Conservation (phyloP, 1,140 invertebrate genomes). For the Gryllus bimaculatus region DNA sequence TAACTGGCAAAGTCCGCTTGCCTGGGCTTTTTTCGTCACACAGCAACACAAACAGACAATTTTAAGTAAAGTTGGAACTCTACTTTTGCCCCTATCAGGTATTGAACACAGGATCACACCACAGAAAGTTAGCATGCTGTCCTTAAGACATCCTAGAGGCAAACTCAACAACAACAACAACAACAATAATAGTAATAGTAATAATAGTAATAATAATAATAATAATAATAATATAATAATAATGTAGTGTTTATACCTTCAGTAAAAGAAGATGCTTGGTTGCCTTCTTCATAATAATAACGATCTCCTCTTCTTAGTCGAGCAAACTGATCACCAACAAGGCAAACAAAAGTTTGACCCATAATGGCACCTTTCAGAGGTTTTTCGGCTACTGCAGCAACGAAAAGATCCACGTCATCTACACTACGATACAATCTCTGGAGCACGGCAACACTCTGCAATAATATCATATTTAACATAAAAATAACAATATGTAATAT, state of each 20-base stretch:
- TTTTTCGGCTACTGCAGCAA: slow-evolving; percentile 47
- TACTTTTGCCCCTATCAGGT: too few species aligned
- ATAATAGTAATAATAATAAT: too few species aligned
- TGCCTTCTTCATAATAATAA: slow-evolving; percentile 45
- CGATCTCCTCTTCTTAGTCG: slow-evolving; percentile 40
- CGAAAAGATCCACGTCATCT: slow-evolving; percentile 55
- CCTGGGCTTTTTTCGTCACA: too few species aligned
- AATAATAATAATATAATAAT: not conserved
- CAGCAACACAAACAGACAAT: too few species aligned
- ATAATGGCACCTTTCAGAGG: slow-evolving; percentile 39
- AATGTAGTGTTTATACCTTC: slow-evolving; percentile 28
- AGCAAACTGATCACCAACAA: slow-evolving; percentile 52
- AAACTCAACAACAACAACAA: too few species aligned
- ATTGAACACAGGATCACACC: too few species aligned
- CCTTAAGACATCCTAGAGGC: too few species aligned
- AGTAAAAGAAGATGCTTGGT: slow-evolving; percentile 39
- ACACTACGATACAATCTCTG: slow-evolving; percentile 38
- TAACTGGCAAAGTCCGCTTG: too few species aligned
- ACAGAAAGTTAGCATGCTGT: too few species aligned
- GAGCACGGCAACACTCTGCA: slow-evolving; percentile 35
- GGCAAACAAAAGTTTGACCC: slow-evolving; percentile 50
- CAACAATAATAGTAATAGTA: too few species aligned
- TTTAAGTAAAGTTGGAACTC: too few species aligned
- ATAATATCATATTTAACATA: slow-evolving; percentile 18
- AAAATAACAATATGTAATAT: too few species aligned